Evolutionary conservation across 92 coral and sea anemone species (phyloP).

Genomic region (Paramuricea clavata): DNA sequence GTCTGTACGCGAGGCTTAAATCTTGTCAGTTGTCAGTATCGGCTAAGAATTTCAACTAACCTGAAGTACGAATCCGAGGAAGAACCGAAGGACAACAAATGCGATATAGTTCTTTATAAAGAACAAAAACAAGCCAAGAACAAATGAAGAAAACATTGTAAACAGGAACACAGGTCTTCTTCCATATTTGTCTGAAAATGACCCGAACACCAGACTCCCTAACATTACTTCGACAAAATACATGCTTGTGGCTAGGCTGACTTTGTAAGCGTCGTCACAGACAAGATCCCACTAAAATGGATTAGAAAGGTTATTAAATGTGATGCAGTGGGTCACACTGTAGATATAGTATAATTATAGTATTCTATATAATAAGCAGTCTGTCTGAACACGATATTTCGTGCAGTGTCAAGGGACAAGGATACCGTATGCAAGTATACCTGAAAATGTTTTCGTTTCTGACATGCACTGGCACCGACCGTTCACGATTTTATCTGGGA

Average conservation of each 20-base stretch:
- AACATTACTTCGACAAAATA: conserved; percentile 35
- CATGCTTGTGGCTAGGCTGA: conserved; percentile 22
- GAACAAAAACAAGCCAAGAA: conserved; percentile 3
- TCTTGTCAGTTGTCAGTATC: too few species aligned
- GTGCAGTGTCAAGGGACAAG: too few species aligned
- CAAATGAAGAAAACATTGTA: conserved; percentile 11
- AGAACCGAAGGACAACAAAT: conserved; percentile 29
- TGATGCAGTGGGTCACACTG: not conserved
- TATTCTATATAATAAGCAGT: too few species aligned
- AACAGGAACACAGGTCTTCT: conserved; percentile 40
- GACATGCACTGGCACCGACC: too few species aligned
- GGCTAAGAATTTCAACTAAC: conserved; percentile 6
- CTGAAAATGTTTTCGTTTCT: too few species aligned
- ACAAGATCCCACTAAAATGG: conserved; percentile 42
- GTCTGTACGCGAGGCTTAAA: too few species aligned
- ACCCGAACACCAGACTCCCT: conserved; percentile 39
- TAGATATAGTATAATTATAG: too few species aligned
- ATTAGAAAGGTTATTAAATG: too few species aligned
- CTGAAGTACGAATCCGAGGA: conserved; percentile 39
- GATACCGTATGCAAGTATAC: too few species aligned
- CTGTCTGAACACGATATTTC: too few species aligned
- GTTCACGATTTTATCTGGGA: too few species aligned
- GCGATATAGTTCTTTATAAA: conserved; percentile 29
- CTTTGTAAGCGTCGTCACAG: conserved; percentile 41
- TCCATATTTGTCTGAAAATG: conserved; percentile 43